A percentile compares a stretch with the other conserved stretches of the same genome.
Conservation (phyloP, 2,113 vertebrate species). For the Zosterops borbonicus region DNA sequence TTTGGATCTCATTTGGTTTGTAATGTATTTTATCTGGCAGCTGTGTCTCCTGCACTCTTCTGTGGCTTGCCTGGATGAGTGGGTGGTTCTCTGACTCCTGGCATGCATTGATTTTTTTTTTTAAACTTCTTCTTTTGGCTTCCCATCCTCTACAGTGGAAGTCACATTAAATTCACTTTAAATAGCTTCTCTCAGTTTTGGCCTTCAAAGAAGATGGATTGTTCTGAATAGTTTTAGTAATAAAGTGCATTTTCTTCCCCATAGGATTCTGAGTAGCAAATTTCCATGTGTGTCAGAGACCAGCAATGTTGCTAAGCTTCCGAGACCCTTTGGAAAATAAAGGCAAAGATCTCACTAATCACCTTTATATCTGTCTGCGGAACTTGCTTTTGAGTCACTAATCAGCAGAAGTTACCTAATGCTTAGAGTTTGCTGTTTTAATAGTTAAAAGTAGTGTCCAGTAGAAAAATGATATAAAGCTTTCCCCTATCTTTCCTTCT, state of each 20-base stretch:
- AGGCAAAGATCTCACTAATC: background rate
- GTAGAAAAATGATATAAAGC: background rate
- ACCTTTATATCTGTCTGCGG: background rate
- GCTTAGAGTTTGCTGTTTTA: background rate
- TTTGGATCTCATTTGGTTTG: background rate
- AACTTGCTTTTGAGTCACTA: background rate
- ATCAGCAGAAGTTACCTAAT: background rate
- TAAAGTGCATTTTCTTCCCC: background rate
- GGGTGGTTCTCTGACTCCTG: conserved; percentile 40
- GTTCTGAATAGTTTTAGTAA: conserved; percentile 22
- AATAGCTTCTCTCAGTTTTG: conserved; percentile 47
- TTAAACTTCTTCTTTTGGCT: conserved; percentile 23
- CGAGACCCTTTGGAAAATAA: background rate
- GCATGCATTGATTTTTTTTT: background rate
- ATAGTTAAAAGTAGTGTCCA: background rate
- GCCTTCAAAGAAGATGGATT: conserved; percentile 33
- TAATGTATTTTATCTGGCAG: conserved; percentile 50
- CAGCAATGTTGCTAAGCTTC: background rate
- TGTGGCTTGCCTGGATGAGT: conserved; percentile 16
- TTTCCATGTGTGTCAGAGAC: conserved; percentile 5
- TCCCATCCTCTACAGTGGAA: conserved; percentile 15
- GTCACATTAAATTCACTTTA: conserved; percentile 43
- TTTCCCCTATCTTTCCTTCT: background rate
- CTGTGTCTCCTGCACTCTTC: conserved; percentile 8
- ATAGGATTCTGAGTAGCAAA: background rate